These are phyloP conservation scores for Hepsetus odoe DNA, from an alignment of 2,113 vertebrate species.

Conservation along the genomic window DNA sequence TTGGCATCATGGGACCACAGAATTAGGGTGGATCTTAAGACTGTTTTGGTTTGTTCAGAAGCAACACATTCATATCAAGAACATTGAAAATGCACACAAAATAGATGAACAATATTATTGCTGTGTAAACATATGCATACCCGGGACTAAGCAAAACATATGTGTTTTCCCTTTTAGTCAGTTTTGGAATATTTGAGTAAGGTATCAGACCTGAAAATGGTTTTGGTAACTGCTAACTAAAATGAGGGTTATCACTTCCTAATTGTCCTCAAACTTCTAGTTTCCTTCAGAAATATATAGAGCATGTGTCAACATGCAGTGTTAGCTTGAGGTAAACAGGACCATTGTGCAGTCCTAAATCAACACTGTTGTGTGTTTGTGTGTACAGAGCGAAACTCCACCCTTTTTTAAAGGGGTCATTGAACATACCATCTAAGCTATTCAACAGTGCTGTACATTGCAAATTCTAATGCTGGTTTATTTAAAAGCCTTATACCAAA, in stretches of 20 bases:
- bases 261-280: conserved; percentile 51
- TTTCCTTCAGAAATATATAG: conserved; percentile 31
- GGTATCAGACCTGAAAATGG: background rate
- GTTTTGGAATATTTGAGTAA: background rate
- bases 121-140: no score
- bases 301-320: conserved; percentile 38
- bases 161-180: background rate
- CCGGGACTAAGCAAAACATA: no score
- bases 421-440: background rate
- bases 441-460: background rate
- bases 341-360: conserved; percentile 57
- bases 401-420: conserved; percentile 24
- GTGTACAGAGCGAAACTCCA: conserved; percentile 9
- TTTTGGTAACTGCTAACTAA: background rate
- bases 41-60: no score
- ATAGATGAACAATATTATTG: no score
- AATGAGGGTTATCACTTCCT: conserved; percentile 19
- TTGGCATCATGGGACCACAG: no score
- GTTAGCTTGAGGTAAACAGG: conserved; percentile 51
- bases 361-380: conserved; percentile 61
- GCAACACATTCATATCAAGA: no score
- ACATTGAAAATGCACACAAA: no score
- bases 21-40: no score
- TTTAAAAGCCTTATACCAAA: no score
- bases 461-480: no score